A percentile compares a stretch with the other conserved stretches of the same genome.
phyloP scores from a whole-genome alignment of 2,113 vertebrate species.

The Azemiops feae region DNA sequence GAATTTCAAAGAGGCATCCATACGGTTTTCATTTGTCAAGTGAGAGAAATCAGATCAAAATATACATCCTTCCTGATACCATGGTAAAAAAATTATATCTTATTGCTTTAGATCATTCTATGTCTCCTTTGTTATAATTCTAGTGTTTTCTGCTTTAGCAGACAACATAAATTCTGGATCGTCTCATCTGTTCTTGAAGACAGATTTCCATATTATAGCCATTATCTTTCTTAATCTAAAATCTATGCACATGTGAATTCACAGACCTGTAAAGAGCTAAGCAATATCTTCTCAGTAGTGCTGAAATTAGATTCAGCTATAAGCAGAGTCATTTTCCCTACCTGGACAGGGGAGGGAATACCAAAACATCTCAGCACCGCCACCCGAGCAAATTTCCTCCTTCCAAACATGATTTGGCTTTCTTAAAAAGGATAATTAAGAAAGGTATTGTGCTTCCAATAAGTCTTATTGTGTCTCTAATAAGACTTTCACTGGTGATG shows the following conservation, averaged over 20 bases:
- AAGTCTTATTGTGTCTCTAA: background rate
- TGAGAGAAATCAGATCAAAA: conserved; percentile 69
- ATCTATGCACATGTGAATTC: conserved; percentile 25
- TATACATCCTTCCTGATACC: conserved; percentile 66
- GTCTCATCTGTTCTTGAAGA: conserved; percentile 66
- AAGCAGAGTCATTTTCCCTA: background rate
- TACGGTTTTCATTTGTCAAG: conserved; percentile 66
- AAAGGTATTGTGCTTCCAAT: background rate
- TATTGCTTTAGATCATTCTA: conserved; percentile 65
- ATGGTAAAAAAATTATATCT: conserved; percentile 68
- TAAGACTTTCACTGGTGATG: background rate
- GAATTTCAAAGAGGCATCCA: conserved; percentile 66
- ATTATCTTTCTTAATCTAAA: conserved; percentile 58
- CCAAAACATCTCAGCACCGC: background rate
- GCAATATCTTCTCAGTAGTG: background rate
- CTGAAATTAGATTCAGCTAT: background rate
- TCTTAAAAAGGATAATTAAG: too few relatives aligned
- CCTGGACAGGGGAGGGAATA: background rate
- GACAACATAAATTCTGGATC: conserved; percentile 64
- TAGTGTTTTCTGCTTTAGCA: conserved; percentile 65
- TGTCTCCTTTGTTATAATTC: conserved; percentile 53
- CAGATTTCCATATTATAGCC: conserved; percentile 63
- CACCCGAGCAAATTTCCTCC: background rate
- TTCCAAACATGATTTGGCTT: background rate
- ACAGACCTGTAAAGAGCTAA: background rate